Evolutionary conservation across 1,140 invertebrate genomes (phyloP), one percentile per base, ranked within the genome.

Genomic region (Venturia canescens): DNA sequence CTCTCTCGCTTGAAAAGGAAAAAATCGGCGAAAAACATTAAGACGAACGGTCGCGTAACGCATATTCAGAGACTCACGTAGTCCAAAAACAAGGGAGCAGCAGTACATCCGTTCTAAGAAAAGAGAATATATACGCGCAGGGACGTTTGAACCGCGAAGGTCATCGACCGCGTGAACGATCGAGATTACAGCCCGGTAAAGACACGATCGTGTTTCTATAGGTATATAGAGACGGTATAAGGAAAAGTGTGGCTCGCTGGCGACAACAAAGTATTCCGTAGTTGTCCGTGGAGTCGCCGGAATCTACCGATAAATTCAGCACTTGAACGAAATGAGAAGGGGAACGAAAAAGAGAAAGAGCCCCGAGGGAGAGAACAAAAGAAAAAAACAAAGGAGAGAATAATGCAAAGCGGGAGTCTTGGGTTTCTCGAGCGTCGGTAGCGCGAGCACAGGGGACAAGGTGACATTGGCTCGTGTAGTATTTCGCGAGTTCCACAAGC

Each of bases 391-490:
- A 44, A 44, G 21, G 34, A 72, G n/a, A 76, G 27, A 76, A 76
- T 53, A n/a, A 63, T 76, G 53, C 26, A 60, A 18, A 18, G 60
- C 23, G 27, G 13, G 31, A 63, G 53, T 76, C 50, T 76, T 76
- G n/a, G 57, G 75, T 31, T 77, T 77, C 75, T 44, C 75, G 57
- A 26, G 66, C 82, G 86, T 85, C 82, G 80, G 85, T 86, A 82
- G 86, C 82, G 80, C 84, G 85, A 82, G 86, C 81, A 77, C 53
- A 53, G 48, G 48, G 18, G 9, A 26, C 34, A 18, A n/a, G 60
- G 57, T 75, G 31, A 66, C 75, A 63, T 77, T 77, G 84, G 85
- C 11, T 77, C 80, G 80, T 87, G 86, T 86, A 83, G 78, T 72
- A 53, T 87, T 85, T 86, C 83, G 82, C 75, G 80, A 72, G 27